Evolutionary conservation across 2,888 invertebrate species (phyloP), one percentile per base, ranked within the genome.

Genomic region (Lasioglossum calceatum): DNA sequence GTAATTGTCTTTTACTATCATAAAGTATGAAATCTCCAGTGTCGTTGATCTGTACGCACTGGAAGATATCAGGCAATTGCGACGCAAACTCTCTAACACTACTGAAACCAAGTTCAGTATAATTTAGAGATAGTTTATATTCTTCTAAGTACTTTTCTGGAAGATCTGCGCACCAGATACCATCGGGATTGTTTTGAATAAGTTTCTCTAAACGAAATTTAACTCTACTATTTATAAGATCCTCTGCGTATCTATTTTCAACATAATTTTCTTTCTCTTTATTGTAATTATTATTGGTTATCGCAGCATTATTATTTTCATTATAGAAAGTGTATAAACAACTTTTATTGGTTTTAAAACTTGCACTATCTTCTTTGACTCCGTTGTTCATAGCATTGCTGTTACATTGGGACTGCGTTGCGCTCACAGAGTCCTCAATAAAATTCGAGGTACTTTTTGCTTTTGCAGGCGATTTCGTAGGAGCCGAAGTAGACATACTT

Each of bases 81-180:
- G 91, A 89, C 5, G 92, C 92, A 39, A 94, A 93, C 54, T 93
- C 93, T 44, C 89, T 84, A 7, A 95, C 92, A 79, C 93, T 94
- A n/a, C 84, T 85, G 54, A 94, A 95, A n/a, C 95, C 95, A 4
- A 93, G 80, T 2, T 94, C 93, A 23, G 58, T 61, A 64, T 94
- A 95, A 77, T 93, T 92, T 14, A 95, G 82, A 0, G 88, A 36
- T 12, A 93, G 61, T 16, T 90, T 90, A 77, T 94, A 95, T 54
- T 93, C 92, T 4, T 91, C 78, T 0, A 88, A 73, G 84, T 93
- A 95, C 32, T 90, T 75, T 5, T 84, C 82, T 0, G 94, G 94
- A 12, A 95, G 79, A 0, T 95, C 92, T 0, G 94, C 91, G 77
- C 95, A 94, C 93, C 93, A 94, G 42, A 95, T 94, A 2, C 95